These are phyloP conservation scores for Semibalanus balanoides DNA, from an alignment of 1,140 invertebrate genomes.

Conservation along the genomic window DNA sequence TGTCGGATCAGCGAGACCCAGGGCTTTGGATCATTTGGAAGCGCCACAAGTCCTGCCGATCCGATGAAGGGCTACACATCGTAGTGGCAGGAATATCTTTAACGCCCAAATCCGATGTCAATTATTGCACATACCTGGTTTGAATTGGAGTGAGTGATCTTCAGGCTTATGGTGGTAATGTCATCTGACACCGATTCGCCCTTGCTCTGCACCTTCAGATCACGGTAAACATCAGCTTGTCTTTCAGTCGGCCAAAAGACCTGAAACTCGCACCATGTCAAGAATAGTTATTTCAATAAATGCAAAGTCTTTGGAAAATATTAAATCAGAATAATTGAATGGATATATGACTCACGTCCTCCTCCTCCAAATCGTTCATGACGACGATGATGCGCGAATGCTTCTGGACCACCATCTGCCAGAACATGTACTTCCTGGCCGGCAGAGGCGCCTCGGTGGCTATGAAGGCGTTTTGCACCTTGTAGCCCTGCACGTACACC, in stretches of 20 bases:
- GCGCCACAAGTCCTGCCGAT: too few relatives aligned
- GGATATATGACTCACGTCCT: not conserved
- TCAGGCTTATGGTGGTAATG: not conserved
- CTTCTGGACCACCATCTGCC: conserved; percentile 93
- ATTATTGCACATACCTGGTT: not conserved
- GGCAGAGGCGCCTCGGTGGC: conserved; percentile 84
- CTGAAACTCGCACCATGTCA: too few relatives aligned
- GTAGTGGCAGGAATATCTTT: too few relatives aligned
- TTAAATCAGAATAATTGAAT: too few relatives aligned
- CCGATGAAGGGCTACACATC: too few relatives aligned
- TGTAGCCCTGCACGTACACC: not conserved
- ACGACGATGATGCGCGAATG: conserved; percentile 81
- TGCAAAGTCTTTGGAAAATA: too few relatives aligned
- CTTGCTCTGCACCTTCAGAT: not conserved
- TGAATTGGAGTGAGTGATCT: not conserved
- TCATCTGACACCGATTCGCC: not conserved
- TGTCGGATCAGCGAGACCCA: too few relatives aligned
- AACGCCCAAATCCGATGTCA: too few relatives aligned
- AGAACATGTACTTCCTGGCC: conserved; percentile 80
- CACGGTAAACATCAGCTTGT: not conserved
- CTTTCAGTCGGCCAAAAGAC: not conserved
- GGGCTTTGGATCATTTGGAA: too few relatives aligned
- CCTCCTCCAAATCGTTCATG: not conserved
- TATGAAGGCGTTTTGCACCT: conserved; percentile 56
- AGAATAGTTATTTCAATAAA: too few relatives aligned